Conservation (phyloP, 2,888 invertebrate species). For the Rosalia funebris region DNA sequence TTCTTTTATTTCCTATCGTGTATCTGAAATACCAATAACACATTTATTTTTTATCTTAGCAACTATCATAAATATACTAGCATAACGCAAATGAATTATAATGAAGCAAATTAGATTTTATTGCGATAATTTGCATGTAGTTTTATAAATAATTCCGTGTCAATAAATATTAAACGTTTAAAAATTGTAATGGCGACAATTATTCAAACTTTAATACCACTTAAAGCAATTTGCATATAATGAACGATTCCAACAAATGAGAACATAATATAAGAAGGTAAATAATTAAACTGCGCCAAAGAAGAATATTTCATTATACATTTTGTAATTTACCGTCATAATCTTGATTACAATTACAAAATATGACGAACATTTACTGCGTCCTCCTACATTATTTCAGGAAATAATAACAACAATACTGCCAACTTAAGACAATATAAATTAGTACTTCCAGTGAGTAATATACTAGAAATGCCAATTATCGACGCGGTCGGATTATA, state of each 20-base stretch:
- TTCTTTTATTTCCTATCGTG: not conserved
- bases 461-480: constrained; percentile 60
- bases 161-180: constrained; percentile 28
- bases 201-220: constrained; percentile 47
- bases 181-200: constrained; percentile 38
- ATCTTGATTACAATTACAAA: constrained; percentile 64
- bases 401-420: constrained; percentile 62
- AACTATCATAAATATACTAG: not conserved
- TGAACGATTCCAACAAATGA: constrained; percentile 47
- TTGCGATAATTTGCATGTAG: constrained; percentile 19
- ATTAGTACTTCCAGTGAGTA: constrained; percentile 58
- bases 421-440: constrained; percentile 62
- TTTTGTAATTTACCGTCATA: constrained; percentile 58
- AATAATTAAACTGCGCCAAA: constrained; percentile 48
- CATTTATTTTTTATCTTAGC: not conserved
- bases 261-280: constrained; percentile 41
- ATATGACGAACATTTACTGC: constrained; percentile 62
- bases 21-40: not conserved
- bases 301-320: constrained; percentile 53
- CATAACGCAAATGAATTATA: not conserved
- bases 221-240: constrained; percentile 51
- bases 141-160: constrained; percentile 21
- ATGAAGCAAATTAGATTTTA: constrained; percentile 16
- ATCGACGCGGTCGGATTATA: constrained; percentile 49
- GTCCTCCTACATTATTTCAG: constrained; percentile 63